Conservation (phyloP, 2,888 invertebrate species). For the Acrocyrtus sp. region DNA sequence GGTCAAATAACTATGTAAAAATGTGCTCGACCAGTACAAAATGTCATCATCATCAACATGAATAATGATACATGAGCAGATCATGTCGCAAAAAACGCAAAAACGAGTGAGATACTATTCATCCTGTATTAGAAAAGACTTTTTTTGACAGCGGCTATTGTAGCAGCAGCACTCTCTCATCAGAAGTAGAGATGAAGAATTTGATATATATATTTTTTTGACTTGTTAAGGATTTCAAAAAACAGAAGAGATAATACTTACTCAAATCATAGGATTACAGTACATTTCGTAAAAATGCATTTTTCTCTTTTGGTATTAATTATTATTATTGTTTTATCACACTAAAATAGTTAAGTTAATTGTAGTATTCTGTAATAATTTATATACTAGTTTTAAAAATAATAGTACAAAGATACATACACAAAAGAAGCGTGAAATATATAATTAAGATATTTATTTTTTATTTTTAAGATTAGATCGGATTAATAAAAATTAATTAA, state of each 20-base stretch:
- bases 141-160: conserved; percentile 4
- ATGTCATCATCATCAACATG: conserved; percentile 1
- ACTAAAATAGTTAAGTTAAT: conserved; percentile 40
- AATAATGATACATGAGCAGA: too few species aligned
- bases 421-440: conserved; percentile 56
- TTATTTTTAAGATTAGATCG: too few species aligned
- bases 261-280: conserved; percentile 30
- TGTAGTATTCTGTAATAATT: conserved; percentile 18
- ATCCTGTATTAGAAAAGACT: not conserved
- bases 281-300: conserved; percentile 13
- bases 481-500: conserved; percentile 56
- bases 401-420: conserved; percentile 42
- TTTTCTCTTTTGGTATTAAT: conserved; percentile 6
- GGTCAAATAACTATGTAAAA: too few species aligned
- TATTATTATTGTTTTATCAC: conserved; percentile 31
- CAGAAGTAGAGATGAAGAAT: conserved; percentile 52
- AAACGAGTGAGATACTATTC: too few species aligned
- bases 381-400: conserved; percentile 37
- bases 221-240: too few species aligned
- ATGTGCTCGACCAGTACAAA: conserved; percentile 8
- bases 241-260: conserved; percentile 12
- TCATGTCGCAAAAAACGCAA: conserved; percentile 15
- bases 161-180: conserved; percentile 30
- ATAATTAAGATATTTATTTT: too few species aligned
- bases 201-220: too few species aligned